Evolutionary conservation across 2,888 invertebrate genomes (phyloP), one percentile per base, ranked within the genome.

Genomic region (Rhamphomyia laevipes): DNA sequence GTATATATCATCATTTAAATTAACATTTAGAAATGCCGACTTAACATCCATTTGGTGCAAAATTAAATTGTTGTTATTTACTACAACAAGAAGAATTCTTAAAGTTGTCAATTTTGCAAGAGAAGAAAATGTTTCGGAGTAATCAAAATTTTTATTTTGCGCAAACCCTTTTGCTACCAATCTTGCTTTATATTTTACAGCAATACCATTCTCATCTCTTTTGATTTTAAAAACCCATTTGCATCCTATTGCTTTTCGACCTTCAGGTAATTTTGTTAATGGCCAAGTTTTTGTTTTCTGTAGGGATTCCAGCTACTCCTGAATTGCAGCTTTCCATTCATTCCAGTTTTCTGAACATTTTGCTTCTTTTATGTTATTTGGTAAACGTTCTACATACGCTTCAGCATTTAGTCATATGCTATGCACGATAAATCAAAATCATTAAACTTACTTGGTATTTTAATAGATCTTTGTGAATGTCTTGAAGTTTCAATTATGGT

Each of bases 221-320:
- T 50, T 43, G 15, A 46, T 33, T 43, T 48, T 37, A 4, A 47
- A 49, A 18, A 33, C 43, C 49, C 46, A 46, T 43, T 23, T 49
- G 17, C 18, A 49, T 30, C 21, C 23, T 11, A 49, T 45, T 5
- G 33, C 38, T 4, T 45, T 42, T 35, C 35, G 42, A 33, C 33
- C 42, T 9, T 38, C 3, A 12, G 49, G 49, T 15, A 42, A n/a
- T n/a, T 55, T 49, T 5, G 45, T 43, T 10, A 55, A 21, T 15
- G 35, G 49, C 56, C 58, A 55, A n/a, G 56, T 51, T 17, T 50
- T 27, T 45, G 56, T 56, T 47, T 53, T 51, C 18, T 50, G 49
- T 12, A 58, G 38, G 10, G 56, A 54, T n/a, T 43, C 47, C 23
- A 56, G 40, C 37, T 48, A 46, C 17, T 45, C 45, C 17, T 45